Evolutionary conservation across 2,888 invertebrate species (phyloP), one percentile per base, ranked within the genome.

Genomic region (Synergus japonicus): DNA sequence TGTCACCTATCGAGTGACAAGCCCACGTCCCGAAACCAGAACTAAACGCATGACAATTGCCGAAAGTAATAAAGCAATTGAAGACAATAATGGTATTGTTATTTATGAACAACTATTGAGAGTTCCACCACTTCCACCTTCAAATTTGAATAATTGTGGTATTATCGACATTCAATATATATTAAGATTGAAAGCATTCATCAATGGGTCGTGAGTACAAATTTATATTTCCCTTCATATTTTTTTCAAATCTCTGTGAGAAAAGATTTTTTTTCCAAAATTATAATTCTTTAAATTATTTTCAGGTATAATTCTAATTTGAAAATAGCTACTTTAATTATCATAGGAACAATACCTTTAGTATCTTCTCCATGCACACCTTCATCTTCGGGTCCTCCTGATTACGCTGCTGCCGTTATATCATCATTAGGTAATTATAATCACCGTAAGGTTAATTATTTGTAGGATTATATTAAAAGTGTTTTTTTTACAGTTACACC

Each of bases 51-150:
- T 94, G 76, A 92, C 94, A 13, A 93, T 96, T 79, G 90, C 94
- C 22, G 49, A 49, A 49, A 15, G 15, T 15, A 49, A 13, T 95
- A 95, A 82, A 89, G 95, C 8, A 94, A 95, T 87, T 94, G 96
- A 85, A 94, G 94, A 78, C 96, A 95, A 93, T 93, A 93, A 76
- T 93, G 96, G 85, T 93, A 93, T 77, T 92, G 49, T 49, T 49
- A 15, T 49, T 49, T 49, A 49, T 15, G 15, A 49, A 15, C 49
- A 49, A 49, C 15, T 15, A 7, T 15, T 97, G 83, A 94, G 95
- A 84, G 93, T 97, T 80, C 97, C 97, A 3, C 94, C 96, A 7
- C 91, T 96, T 86, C 96, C 97, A 10, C 96, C 96, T 0, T 96
- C 96, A 0, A 96, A 96, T 92, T 93, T 97, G 22, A 93, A 95